These are phyloP conservation scores for Nemapogon koenigi DNA, from an alignment of 2,888 invertebrate species.

Conservation along the genomic window DNA sequence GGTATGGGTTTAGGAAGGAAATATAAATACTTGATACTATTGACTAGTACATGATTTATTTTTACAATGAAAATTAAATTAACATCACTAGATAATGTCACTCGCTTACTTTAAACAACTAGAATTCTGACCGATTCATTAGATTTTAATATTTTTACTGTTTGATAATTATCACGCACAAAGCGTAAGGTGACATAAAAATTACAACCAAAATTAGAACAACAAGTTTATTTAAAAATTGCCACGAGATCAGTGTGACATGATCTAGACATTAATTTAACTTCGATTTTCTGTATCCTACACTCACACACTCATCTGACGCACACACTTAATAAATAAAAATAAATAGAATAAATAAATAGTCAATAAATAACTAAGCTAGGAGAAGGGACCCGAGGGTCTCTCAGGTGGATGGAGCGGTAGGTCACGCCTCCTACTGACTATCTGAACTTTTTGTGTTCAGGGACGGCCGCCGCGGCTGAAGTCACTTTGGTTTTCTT, in stretches of 20 bases:
- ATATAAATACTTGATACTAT: conserved; percentile 38
- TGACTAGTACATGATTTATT: conserved; percentile 58
- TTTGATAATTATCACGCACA: conserved; percentile 34
- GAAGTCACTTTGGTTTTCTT: conserved; percentile 61
- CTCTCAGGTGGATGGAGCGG: conserved; percentile 53
- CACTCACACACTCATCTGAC: conserved; percentile 59
- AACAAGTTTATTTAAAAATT: conserved; percentile 65
- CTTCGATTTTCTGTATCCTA: conserved; percentile 51
- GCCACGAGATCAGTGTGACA: conserved; percentile 65
- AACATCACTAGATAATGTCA: conserved; percentile 63
- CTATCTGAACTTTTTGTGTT: conserved; percentile 66
- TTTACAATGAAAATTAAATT: conserved; percentile 52
- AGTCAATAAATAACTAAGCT: conserved; percentile 66
- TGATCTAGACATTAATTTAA: conserved; percentile 67
- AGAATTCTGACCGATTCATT: conserved; percentile 53
- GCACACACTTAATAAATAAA: conserved; percentile 67
- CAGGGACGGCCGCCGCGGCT: conserved; percentile 48
- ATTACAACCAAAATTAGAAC: conserved; percentile 54
- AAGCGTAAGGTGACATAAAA: conserved; percentile 48
- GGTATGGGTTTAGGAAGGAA: conserved; percentile 31
- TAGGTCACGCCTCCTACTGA: conserved; percentile 33
- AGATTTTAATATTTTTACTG: conserved; percentile 21
- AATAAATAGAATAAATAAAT: conserved; percentile 66
- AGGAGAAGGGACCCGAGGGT: conserved; percentile 52
- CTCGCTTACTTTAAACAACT: conserved; percentile 50